Evolutionary conservation across 1,140 invertebrate species (phyloP), one percentile per base, ranked within the genome.

Genomic region (Latrodectus geometricus): DNA sequence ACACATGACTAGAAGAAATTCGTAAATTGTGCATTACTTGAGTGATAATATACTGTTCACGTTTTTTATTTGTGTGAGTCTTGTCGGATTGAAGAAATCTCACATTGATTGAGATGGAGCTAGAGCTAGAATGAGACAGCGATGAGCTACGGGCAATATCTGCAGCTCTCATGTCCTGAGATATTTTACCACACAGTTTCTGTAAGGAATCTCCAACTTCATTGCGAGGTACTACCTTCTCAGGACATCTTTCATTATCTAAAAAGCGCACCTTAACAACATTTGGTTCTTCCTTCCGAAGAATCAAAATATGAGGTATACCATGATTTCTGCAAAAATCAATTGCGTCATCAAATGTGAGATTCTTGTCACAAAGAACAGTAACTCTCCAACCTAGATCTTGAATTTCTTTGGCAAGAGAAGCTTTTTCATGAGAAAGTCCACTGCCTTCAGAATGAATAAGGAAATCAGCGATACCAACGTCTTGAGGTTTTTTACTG

Each of bases 261-360:
- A 91, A 93, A 17, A 92, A 92, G 69, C 93, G 91, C 66, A 95
- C 91, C 87, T 92, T 92, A 17, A 95, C 90, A 20, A 88, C 92
- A 1, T 93, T 93, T 82, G 92, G 92, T 88, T 95, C 95, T 0
- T 91, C 91, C 81, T 94, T 93, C 89, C 94, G 95, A 9, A 96
- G 90, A 21, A 95, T 91, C 11, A 96, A 92, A 23, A 95, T 92
- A 89, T 94, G 93, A 70, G 92, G 91, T 8, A 95, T 94, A 21
- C 92, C 92, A 68, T 94, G 91, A 75, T 94, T 93, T 50, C 91
- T 90, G 69, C 94, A 94, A 86, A 94, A 92, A 83, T 94, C 94
- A 88, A 95, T 92, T 17, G 94, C 93, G 68, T 95, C 95, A 89
- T 95, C 94, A 23, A 93, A 89, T 70, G 91, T 93, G 88, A 92